Evolutionary conservation across 2,113 vertebrate genomes (phyloP).

Genomic region (Leptodactylus fuscus): DNA sequence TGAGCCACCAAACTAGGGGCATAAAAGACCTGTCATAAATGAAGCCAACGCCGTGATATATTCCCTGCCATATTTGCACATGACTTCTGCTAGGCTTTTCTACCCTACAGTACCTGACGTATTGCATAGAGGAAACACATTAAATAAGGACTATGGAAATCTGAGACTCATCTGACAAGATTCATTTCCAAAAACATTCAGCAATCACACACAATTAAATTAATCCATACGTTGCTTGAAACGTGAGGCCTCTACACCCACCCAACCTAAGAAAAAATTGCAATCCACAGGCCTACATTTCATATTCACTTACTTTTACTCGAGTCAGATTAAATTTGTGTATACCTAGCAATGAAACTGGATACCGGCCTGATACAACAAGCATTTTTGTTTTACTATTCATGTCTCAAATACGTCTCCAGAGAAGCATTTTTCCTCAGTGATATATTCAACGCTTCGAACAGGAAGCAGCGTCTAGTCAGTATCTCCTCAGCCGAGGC

Average conservation of each 20-base stretch:
- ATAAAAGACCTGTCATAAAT: too few relatives aligned
- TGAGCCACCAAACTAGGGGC: too few relatives aligned
- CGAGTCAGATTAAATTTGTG: constrained; percentile 40
- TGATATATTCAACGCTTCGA: constrained; percentile 74
- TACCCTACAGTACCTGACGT: not conserved
- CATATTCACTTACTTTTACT: constrained; percentile 52
- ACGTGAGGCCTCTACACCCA: not conserved
- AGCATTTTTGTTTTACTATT: constrained; percentile 66
- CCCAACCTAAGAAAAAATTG: constrained; percentile 10
- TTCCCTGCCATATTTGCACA: not conserved
- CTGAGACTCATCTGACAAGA: not conserved
- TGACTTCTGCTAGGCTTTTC: not conserved
- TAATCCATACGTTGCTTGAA: constrained; percentile 4
- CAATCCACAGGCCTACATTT: constrained; percentile 20
- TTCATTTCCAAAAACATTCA: constrained; percentile 34
- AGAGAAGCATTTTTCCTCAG: constrained; percentile 69
- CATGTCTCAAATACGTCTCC: constrained; percentile 69
- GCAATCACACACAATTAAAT: constrained; percentile 45
- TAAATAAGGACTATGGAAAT: constrained; percentile 16
- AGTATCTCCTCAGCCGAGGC: constrained; percentile 69
- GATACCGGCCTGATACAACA: constrained; percentile 44
- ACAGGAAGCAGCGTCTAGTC: constrained; percentile 73
- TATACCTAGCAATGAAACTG: constrained; percentile 55
- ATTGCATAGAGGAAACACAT: constrained; percentile 13
- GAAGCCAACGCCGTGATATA: too few relatives aligned